A percentile compares a stretch with the other conserved stretches of the same genome.
phyloP scores from a whole-genome alignment of 64 coral and sea anemone species.

The Dendrophyllia cribrosa region DNA sequence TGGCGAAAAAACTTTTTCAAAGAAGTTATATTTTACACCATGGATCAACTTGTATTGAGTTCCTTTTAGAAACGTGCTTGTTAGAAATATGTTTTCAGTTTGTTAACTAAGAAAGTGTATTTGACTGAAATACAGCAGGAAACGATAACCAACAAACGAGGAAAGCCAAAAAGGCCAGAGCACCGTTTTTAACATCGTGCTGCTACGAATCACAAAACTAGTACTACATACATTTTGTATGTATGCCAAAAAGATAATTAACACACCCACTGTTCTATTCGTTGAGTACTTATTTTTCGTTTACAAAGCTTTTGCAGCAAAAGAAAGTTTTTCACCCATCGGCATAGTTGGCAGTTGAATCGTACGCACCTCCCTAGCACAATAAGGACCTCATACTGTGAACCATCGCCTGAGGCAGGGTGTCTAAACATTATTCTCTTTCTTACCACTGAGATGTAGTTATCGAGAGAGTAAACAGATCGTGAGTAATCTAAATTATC shows the following conservation, averaged over 20 bases:
- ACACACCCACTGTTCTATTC: background rate
- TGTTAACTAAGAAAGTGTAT: background rate
- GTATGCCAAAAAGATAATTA: background rate
- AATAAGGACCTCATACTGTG: slow-evolving; percentile 36
- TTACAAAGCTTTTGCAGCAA: background rate
- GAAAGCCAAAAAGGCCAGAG: background rate
- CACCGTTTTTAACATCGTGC: background rate
- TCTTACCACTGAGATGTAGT: slow-evolving; percentile 3
- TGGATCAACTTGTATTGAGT: no score
- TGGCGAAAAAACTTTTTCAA: no score
- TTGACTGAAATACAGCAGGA: background rate
- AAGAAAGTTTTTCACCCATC: background rate
- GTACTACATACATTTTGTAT: background rate
- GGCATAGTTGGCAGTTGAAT: slow-evolving; percentile 33
- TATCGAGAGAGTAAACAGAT: background rate
- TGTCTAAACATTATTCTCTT: slow-evolving; percentile 33
- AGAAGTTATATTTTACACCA: no score
- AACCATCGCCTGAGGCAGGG: slow-evolving; percentile 26
- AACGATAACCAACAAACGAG: background rate
- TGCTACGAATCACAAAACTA: background rate
- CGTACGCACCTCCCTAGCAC: slow-evolving; percentile 24
- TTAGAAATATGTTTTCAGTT: no score
- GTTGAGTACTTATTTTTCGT: slow-evolving; percentile 10
- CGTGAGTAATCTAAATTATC: background rate
- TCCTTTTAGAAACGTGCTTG: no score